These are phyloP conservation scores for Crypturellus tataupa DNA, from an alignment of 2,797 vertebrate species.

Conservation along the genomic window DNA sequence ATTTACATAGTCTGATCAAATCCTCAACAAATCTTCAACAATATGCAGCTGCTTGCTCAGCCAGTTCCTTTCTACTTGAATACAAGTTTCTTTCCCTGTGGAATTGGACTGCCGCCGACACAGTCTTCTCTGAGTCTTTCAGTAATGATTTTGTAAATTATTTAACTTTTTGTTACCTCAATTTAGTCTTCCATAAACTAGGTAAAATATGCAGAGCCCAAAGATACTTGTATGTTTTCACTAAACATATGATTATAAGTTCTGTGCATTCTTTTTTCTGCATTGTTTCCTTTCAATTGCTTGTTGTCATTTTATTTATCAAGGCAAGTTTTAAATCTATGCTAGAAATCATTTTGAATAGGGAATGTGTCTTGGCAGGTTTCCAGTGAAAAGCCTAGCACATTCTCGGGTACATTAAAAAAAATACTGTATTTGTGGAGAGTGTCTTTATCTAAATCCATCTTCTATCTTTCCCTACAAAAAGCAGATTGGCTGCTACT, in stretches of 20 bases:
- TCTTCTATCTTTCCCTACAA: not conserved
- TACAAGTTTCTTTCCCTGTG: not conserved
- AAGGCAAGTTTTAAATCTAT: not conserved
- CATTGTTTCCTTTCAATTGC: not conserved
- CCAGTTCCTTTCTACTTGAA: not conserved
- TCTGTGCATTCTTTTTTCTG: not conserved
- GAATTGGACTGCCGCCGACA: not conserved
- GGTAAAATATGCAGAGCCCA: not conserved
- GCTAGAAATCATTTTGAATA: not conserved
- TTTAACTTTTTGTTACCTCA: not conserved
- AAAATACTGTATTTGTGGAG: not conserved
- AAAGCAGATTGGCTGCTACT: not conserved
- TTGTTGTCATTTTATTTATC: not conserved
- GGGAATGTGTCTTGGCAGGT: not conserved
- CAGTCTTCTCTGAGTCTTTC: not conserved
- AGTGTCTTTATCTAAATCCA: not conserved
- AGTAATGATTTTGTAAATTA: not conserved
- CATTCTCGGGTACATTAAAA: not conserved
- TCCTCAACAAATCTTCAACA: not conserved
- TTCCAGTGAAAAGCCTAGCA: fast-evolving
- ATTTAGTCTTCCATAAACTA: not conserved
- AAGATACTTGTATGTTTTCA: not conserved
- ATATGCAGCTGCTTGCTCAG: not conserved
- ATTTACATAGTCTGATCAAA: not conserved
- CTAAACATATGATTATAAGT: not conserved